Percentiles rank a stretch among this genome's conserved stretches.
Conservation (phyloP, 2,797 vertebrate genomes). For the Sus cebifrons region DNA sequence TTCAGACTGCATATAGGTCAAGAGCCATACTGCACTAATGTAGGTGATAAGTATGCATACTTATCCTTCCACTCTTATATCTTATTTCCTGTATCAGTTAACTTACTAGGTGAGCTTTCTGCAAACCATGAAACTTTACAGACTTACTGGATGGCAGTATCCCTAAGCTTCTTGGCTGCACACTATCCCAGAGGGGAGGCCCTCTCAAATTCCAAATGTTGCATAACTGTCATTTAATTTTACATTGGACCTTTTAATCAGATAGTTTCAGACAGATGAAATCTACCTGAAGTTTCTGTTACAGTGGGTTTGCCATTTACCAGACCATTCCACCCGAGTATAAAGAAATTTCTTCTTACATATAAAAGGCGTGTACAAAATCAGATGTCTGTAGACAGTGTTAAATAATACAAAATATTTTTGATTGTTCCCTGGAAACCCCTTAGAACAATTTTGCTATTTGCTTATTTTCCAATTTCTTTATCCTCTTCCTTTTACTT, state of each 20-base stretch:
- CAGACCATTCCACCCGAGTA: background rate
- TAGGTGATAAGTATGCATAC: background rate
- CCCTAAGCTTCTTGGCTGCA: background rate
- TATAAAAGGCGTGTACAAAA: background rate
- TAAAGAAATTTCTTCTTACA: conserved; percentile 18
- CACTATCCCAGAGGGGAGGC: background rate
- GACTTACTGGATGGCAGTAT: background rate
- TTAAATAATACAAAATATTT: background rate
- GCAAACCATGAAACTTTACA: background rate
- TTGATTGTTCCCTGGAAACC: background rate
- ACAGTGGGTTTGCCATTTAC: background rate
- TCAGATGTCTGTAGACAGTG: background rate
- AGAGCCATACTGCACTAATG: background rate
- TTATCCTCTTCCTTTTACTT: conserved; percentile 27
- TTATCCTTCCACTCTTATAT: background rate
- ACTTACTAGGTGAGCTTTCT: background rate
- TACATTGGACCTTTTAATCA: background rate
- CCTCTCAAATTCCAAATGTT: background rate
- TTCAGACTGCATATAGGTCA: background rate
- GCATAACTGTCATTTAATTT: background rate
- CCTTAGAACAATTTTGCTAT: background rate
- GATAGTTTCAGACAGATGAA: background rate
- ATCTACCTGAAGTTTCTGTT: background rate
- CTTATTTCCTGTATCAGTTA: background rate
- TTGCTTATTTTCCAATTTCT: background rate